Percentiles rank a stretch among this genome's conserved stretches.
phyloP scores from a whole-genome alignment of 2,113 vertebrate genomes.

The human (Homo sapiens) region DNA sequence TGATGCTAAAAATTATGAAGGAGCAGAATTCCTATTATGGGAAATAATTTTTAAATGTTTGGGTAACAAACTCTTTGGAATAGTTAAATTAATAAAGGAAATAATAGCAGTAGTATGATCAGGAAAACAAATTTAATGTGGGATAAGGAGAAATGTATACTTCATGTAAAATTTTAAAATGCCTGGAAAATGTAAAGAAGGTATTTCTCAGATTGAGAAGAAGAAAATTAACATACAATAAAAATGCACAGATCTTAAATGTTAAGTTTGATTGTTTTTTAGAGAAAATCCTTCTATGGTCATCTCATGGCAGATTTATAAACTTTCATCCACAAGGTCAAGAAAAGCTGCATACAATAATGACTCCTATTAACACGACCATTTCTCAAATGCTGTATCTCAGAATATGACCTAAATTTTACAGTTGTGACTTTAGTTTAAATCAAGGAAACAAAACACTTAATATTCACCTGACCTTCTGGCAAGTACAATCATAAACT shows the following conservation, averaged over 20 bases:
- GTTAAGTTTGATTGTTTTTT: not conserved
- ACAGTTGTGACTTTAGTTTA: constrained; percentile 35
- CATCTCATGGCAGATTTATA: constrained; percentile 35
- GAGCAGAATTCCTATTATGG: not conserved
- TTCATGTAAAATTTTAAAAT: not conserved
- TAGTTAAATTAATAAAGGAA: not conserved
- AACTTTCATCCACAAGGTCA: not conserved
- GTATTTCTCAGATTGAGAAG: constrained; percentile 12
- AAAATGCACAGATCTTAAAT: not conserved
- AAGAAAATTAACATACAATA: not conserved
- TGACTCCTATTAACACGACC: not conserved
- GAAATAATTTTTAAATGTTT: constrained; percentile 13
- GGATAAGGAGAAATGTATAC: not conserved
- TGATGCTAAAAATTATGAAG: not conserved
- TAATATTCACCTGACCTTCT: constrained; percentile 28
- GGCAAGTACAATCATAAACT: not conserved
- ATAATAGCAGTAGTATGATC: not conserved
- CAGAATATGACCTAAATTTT: constrained; percentile 9
- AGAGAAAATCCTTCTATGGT: not conserved
- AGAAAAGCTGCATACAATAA: not conserved
- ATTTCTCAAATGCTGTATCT: constrained; percentile 14
- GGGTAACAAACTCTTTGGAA: not conserved
- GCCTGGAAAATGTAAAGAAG: not conserved
- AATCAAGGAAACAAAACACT: not conserved
- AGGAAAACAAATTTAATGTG: not conserved